Evolutionary conservation across 2,888 invertebrate species (phyloP).

Genomic region (Eupsilia transversa): DNA sequence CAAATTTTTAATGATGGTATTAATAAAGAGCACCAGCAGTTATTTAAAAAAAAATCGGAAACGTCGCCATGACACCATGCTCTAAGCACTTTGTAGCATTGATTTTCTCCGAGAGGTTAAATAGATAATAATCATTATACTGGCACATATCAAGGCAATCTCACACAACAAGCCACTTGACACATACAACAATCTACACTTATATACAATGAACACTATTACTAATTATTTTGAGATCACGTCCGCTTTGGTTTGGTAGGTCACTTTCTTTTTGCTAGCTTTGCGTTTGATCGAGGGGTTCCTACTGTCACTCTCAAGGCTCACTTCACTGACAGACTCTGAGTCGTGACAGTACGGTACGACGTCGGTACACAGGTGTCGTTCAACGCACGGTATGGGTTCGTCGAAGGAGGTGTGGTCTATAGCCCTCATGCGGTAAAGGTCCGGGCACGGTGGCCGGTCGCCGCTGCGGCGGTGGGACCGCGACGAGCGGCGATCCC

Average conservation of each 20-base stretch:
- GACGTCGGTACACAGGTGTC: slow-evolving; percentile 77
- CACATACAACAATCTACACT: slow-evolving; percentile 47
- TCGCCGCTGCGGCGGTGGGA: slow-evolving; percentile 76
- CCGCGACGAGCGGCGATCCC: slow-evolving; percentile 82
- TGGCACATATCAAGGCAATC: slow-evolving; percentile 25
- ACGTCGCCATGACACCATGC: not conserved
- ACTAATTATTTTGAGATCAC: slow-evolving; percentile 77
- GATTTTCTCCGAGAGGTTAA: not conserved
- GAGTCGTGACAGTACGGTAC: slow-evolving; percentile 81
- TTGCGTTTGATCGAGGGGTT: slow-evolving; percentile 82
- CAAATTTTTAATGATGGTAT: not conserved
- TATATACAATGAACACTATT: slow-evolving; percentile 54
- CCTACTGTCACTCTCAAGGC: slow-evolving; percentile 85
- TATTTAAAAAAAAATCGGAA: too few relatives aligned
- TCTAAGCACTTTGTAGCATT: not conserved
- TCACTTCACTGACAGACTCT: slow-evolving; percentile 85
- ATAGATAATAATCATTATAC: not conserved
- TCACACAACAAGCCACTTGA: slow-evolving; percentile 32
- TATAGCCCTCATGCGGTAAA: slow-evolving; percentile 80
- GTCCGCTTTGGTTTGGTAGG: slow-evolving; percentile 85
- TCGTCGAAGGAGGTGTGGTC: slow-evolving; percentile 82
- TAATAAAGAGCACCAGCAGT: not conserved
- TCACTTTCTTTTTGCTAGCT: slow-evolving; percentile 81
- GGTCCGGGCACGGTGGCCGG: slow-evolving; percentile 70
- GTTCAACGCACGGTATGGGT: slow-evolving; percentile 80